Evolutionary conservation across 2,113 vertebrate species (phyloP).

Genomic region (Eonycteris spelaea): DNA sequence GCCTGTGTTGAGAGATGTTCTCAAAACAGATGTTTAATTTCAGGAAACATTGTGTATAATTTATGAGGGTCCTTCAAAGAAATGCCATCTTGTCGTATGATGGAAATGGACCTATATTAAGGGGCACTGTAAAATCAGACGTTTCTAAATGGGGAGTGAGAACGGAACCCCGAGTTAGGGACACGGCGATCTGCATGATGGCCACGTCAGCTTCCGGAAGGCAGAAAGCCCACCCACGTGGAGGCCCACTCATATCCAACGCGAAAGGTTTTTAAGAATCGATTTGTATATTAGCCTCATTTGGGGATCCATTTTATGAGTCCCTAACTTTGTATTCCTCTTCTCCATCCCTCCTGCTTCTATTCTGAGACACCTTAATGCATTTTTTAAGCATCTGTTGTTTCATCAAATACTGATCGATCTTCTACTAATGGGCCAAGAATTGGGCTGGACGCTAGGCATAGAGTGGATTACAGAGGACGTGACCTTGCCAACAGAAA

Average conservation of each 20-base stretch:
- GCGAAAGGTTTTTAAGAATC: slow-evolving; percentile 58
- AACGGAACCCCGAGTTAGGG: background rate
- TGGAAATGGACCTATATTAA: background rate
- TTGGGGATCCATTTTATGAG: slow-evolving; percentile 62
- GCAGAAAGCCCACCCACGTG: background rate
- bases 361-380: slow-evolving; percentile 74
- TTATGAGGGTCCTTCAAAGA: background rate
- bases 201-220: background rate
- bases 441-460: background rate
- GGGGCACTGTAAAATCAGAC: background rate
- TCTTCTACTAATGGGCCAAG: slow-evolving; percentile 69
- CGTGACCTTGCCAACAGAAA: slow-evolving; percentile 58
- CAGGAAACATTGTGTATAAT: background rate
- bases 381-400: slow-evolving; percentile 63
- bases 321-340: slow-evolving; percentile 47
- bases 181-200: background rate
- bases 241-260: slow-evolving; percentile 21
- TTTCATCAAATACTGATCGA: slow-evolving; percentile 71
- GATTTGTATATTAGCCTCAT: slow-evolving; percentile 71
- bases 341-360: slow-evolving; percentile 56
- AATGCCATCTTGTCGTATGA: background rate
- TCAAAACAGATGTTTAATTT: background rate
- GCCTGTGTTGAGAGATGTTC: background rate
- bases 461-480: background rate
- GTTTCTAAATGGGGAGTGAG: background rate